Conservation (phyloP, 2,888 invertebrate genomes). For the Cataglyphis livida region DNA sequence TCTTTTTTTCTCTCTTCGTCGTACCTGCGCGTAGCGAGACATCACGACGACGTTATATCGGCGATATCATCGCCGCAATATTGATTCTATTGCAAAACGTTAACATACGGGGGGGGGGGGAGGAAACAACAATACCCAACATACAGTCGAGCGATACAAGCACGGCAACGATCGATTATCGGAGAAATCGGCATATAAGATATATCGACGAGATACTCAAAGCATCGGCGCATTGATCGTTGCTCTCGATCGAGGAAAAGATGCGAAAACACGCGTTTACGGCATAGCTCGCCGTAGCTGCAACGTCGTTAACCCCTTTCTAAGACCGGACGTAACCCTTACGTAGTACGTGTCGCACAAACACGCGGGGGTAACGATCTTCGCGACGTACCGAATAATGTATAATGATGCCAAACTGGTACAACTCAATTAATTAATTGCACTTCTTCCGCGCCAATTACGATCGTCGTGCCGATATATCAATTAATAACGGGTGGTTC, state of each 20-base stretch:
- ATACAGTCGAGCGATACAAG: conserved; percentile 83
- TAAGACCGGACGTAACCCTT: not conserved
- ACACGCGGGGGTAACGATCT: conserved; percentile 61
- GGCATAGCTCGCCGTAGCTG: conserved; percentile 56
- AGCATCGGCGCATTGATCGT: conserved; percentile 52
- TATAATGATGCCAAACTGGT: conserved; percentile 85
- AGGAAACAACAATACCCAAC: conserved; percentile 71
- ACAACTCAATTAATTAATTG: conserved; percentile 77
- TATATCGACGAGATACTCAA: conserved; percentile 56
- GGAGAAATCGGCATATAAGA: conserved; percentile 54
- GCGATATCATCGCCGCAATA: conserved; percentile 62
- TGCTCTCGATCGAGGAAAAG: not conserved
- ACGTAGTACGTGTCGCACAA: conserved; percentile 8
- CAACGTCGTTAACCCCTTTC: conserved; percentile 24
- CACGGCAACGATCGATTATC: conserved; percentile 79
- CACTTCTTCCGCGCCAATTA: conserved; percentile 79
- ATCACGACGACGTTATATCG: conserved; percentile 67
- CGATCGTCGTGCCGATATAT: conserved; percentile 9
- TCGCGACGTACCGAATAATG: conserved; percentile 76
- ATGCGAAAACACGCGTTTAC: not conserved
- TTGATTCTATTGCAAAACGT: conserved; percentile 70
- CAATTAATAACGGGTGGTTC: conserved; percentile 74
- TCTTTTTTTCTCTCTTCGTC: not conserved
- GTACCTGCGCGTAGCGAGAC: conserved; percentile 46
- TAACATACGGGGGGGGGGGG: conserved; percentile 62